Evolutionary conservation across 2,113 vertebrate species (phyloP), one percentile per base, ranked within the genome.

Genomic region (Sceloporus undulatus): DNA sequence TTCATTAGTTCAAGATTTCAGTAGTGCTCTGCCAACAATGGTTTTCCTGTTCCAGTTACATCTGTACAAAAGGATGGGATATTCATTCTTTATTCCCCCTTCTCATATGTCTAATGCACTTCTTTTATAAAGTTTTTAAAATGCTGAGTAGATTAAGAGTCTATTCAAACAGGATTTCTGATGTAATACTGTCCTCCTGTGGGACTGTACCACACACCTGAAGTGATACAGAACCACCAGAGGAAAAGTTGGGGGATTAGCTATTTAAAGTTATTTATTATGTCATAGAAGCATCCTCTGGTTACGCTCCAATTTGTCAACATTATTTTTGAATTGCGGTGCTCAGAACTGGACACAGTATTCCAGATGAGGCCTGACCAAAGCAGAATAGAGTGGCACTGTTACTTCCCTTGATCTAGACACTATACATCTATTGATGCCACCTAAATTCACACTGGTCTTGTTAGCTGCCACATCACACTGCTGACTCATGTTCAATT

Each of bases 31-130:
- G 18, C 90, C 95, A 95, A 79, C 56, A 8, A 82, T 5, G 29
- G 85, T 79, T 95, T 93, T 92, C 87, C 89, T 86, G 91, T 87
- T 95, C 73, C 81, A 91, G 77, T 90, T 89, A 88, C 23, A 91
- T 79, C 87, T 92, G 65, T 78, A 82, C 59, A 88, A 88, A 42
- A 86, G 90, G 84, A 90, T 8, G 75, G 92, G 84, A 88, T 91
- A 88, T 93, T 85, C 68, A 88, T 85, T 90, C 87, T 52, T 71
- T 89, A 93, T 82, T 91, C 27, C 7, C 1, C 38, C 73, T 62
- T 93, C 73, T 38, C 79, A 38, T 68, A 77, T 66, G 42, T 42
- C 74, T 75, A 21, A n/a, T 27, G 56, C 6, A 71, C 88, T 92
- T 94, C 86, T 93, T 91, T 88, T 86, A 77, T 48, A 81, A 85